Conservation (phyloP, 2,888 invertebrate genomes). For the Drosophila pegasa region DNA sequence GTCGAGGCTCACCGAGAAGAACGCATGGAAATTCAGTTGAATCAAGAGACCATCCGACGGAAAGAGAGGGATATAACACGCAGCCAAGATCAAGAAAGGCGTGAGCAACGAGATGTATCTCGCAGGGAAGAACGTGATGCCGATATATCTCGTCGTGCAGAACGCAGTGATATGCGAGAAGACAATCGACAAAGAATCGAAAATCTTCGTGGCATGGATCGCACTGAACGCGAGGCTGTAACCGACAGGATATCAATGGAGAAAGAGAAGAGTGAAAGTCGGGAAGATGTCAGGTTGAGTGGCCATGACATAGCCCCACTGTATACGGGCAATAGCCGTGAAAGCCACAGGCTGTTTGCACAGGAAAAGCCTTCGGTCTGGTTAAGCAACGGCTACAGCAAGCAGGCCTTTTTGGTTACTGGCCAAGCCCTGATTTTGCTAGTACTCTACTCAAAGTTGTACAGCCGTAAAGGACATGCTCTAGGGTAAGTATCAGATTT, state of each 20-base stretch:
- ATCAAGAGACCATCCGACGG: not conserved
- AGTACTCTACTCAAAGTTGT: constrained; percentile 47
- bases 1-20: not conserved
- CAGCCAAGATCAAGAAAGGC: not conserved
- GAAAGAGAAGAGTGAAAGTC: not conserved
- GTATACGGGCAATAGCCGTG: not conserved
- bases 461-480: constrained; percentile 37
- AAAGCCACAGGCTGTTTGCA: not conserved
- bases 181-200: not conserved
- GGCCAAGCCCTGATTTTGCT: constrained; percentile 52
- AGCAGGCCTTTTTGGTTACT: constrained; percentile 49
- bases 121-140: constrained; percentile 15
- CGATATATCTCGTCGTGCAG: not conserved
- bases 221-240: not conserved
- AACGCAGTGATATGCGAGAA: not conserved
- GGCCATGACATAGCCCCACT: not conserved
- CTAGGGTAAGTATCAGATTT: constrained; percentile 41
- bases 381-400: constrained; percentile 30
- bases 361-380: constrained; percentile 19
- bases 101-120: constrained; percentile 1
- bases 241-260: not conserved
- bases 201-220: not conserved
- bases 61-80: not conserved
- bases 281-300: not conserved
- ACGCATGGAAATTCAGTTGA: not conserved